Base-by-base conservation (phyloP, 2,797 vertebrate genomes). In the Rhabdophis nuchalis region DNA sequence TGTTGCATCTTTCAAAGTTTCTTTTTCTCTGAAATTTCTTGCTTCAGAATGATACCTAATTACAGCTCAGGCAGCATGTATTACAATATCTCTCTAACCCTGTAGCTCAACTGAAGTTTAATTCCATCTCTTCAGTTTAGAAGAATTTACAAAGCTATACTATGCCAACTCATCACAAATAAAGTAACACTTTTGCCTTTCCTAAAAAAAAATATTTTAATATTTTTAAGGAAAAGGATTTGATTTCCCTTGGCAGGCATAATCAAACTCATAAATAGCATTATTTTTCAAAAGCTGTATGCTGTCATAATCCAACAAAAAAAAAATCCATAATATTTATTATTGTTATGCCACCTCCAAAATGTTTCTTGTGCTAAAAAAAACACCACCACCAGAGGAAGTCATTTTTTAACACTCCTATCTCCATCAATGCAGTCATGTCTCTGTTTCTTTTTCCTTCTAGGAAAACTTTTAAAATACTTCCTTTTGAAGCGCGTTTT, bases 21-120 rank as follows among this genome's bases (percentile, higher is more conserved):
- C n/a, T 16, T 57, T 53, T 94, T 95, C 93, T 25, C 92, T 91
- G 52, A 92, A 91, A 85, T 95, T 94, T 94, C 94, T 85, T 95
- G 92, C 95, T 95, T 96, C 95, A 95, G 95, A 96, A 93, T 95
- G 96, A 93, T 93, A 92, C 93, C 92, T 92, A 96, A n/a, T 93
- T 90, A 18, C 90, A 87, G 90, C 92, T 93, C 92, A 90, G 2
- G 64, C 86, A 89, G 93, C 50, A 54, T 91, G 89, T 93, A 90
- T 95, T 95, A 86, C 92, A 89, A 93, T 93, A 93, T 93, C 95
- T 95, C 95, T 95, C 94, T 95, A 94, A 93, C 89, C 93, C 93
- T 91, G 92, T 89, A 90, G 93, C 89, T 85, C 93, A 68, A 12
- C 88, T 92, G 94, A 72, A 92, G 72, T 12, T 93, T 94, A 96